Base-by-base conservation (phyloP, 1,140 invertebrate genomes). In the Drusus annulatus region DNA sequence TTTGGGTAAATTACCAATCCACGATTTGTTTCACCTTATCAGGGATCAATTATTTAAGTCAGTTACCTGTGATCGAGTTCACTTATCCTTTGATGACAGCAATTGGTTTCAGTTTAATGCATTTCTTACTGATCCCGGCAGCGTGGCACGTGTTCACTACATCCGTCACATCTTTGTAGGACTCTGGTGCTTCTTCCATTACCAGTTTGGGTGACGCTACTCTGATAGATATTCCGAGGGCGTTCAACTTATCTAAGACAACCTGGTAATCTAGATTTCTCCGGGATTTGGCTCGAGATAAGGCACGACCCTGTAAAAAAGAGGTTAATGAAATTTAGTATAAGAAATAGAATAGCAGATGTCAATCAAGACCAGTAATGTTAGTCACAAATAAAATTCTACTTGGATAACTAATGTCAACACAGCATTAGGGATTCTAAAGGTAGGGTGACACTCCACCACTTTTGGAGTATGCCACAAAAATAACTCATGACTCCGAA, bases 161-260 rank as follows among this genome's bases (percentile, higher is more conserved):
- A 91, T 99, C 98, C 1, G 98, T 99, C 0, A 99, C 99, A 92
- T 99, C 98, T 90, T 99, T 99, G 88, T 99, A 99, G 0, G 98
- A 99, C 88, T 99, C 98, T 0, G 99, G 99, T 62, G 98, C 97
- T 91, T 99, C 99, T 91, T 99, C 99, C 98, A 99, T 99, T 0
- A 99, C 98, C 77, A 99, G 90, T 90, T 99, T 99, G 0, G 99
- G 99, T 15, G 98, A 99, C 28, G 99, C 99, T 0, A 99, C 97
- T 86, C 99, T 91, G 80, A 99, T 99, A 1, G 98, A 96, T 84
- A 99, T 99, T n/a, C 98, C 98, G 90, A 96, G 93, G 58, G 93
- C 89, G 84, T 98, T 93, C 54, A 99, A 88, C 87, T 97, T 96
- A 17, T 93, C 90, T 23, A 99, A 87, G 8, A 99, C 98, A 79